Evolutionary conservation across 1,140 invertebrate species (phyloP).

Genomic region (Bombus soroeensis): DNA sequence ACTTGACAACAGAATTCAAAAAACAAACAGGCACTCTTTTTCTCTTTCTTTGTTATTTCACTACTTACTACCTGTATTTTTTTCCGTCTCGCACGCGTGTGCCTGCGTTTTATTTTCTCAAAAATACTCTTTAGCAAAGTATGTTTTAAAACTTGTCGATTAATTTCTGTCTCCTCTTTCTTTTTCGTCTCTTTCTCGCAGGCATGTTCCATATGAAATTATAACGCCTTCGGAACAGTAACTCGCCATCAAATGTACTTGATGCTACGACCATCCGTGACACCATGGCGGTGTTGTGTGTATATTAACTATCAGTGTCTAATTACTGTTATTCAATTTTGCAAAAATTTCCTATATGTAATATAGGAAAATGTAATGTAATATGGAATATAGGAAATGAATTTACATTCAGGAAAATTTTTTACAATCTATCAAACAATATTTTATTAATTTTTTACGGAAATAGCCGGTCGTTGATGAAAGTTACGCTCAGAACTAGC

Average conservation of each 20-base stretch:
- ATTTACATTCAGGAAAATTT: no score
- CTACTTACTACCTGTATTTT: not conserved
- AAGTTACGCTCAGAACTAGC: no score
- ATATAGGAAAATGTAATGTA: no score
- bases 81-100: not conserved
- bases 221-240: not conserved
- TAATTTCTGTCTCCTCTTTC: not conserved
- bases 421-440: no score
- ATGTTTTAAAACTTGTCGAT: not conserved
- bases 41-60: not conserved
- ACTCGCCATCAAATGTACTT: not conserved
- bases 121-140: not conserved
- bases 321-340: no score
- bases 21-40: not conserved
- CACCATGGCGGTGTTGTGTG: no score
- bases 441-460: no score
- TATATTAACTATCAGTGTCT: no score
- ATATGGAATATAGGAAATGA: no score
- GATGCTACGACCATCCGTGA: not conserved
- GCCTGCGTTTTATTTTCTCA: not conserved
- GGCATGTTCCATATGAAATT: not conserved
- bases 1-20: not conserved
- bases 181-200: not conserved
- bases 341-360: no score
- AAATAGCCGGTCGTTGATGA: no score